Percentiles rank a stretch among this genome's conserved stretches.
Evolutionary conservation across 1,140 invertebrate genomes (phyloP).

Genomic region (Oedothorax gibbosus): DNA sequence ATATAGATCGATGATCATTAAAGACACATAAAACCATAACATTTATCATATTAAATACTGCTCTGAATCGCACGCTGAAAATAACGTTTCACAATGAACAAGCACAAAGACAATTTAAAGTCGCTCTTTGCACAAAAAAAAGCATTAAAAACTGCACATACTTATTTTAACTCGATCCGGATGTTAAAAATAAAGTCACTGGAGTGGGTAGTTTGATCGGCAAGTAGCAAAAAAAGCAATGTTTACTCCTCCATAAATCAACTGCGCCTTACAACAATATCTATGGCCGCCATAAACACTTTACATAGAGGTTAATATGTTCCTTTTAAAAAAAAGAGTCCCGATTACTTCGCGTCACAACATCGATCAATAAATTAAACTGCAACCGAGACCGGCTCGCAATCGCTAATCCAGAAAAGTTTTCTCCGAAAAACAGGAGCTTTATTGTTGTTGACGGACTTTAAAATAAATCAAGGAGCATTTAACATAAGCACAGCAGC

Average conservation of each 20-base stretch:
- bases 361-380: background rate
- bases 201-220: constrained; percentile 35
- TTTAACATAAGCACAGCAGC: constrained; percentile 60
- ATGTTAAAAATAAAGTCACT: constrained; percentile 57
- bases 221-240: constrained; percentile 52
- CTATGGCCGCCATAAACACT: constrained; percentile 59
- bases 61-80: constrained; percentile 45
- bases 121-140: constrained; percentile 16
- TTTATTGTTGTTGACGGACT: constrained; percentile 50
- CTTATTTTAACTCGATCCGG: constrained; percentile 50
- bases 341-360: background rate
- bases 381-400: constrained; percentile 4
- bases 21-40: constrained; percentile 19
- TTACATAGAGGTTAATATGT: constrained; percentile 55
- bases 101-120: constrained; percentile 39
- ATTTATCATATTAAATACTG: constrained; percentile 37
- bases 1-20: constrained; percentile 19
- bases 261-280: constrained; percentile 60
- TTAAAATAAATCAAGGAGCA: constrained; percentile 59
- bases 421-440: background rate
- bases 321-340: constrained; percentile 38
- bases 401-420: constrained; percentile 16
- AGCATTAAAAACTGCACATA: constrained; percentile 52
- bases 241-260: constrained; percentile 60
- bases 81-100: constrained; percentile 38